Evolutionary conservation across 2,797 vertebrate species (phyloP), one percentile per base, ranked within the genome.

Genomic region (Pseudochaenichthys georgianus): DNA sequence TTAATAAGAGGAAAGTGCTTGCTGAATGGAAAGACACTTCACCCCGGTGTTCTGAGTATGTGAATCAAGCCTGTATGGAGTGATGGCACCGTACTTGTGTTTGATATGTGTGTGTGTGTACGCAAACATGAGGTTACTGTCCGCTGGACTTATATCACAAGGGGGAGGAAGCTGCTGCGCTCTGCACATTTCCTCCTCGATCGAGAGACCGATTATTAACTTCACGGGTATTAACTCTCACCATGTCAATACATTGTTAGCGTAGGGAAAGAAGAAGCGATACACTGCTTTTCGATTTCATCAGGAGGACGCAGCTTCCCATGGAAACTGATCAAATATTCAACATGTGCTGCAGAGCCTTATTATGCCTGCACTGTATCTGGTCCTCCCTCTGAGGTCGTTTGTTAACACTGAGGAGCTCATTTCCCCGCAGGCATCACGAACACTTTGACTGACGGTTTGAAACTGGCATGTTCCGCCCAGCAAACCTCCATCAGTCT

Each of bases 401-500:
- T 92, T 90, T 88, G 87, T 88, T 88, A 86, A 85, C 72, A 82
- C 81, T 11, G 78, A 86, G 66, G 67, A 81, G 69, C 80, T 90
- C 69, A 86, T 90, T 88, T 89, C 78, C 83, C 84, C 47, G 13
- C 69, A 66, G 74, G 87, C 79, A 13, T 81, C 77, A 63, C 15
- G 83, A 80, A 50, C 74, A 68, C 83, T 86, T 85, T 88, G 91
- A 93, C 54, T 88, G 92, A 90, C 84, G 76, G 84, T 59, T 78
- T 66, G 12, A 82, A 89, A 73, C 73, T 67, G 50, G 62, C 45
- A 41, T 82, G 87, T 58, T 72, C 59, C 23, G 43, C 72, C 74
- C 77, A 13, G 78, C 74, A 15, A 52, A 57, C 16, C 60, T 23
- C 68, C 82, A 87, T 92, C 82, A 69, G 64, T 90, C 86, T 84